Evolutionary conservation across 2,113 vertebrate genomes (phyloP).

Genomic region (Heterocephalus glaber): DNA sequence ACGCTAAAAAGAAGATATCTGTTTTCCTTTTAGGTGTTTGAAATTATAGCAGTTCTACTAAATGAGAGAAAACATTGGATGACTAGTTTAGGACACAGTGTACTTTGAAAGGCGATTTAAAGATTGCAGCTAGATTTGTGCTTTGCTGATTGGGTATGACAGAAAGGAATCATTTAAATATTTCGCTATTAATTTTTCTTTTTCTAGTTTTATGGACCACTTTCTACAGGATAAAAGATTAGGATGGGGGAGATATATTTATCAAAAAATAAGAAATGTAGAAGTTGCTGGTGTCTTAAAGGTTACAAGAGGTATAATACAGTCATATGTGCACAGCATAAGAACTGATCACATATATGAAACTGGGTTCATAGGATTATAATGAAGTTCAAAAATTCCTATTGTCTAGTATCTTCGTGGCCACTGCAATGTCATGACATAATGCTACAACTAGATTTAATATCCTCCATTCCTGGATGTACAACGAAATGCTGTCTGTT

Average conservation of each 20-base stretch:
- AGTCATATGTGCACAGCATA: neutral
- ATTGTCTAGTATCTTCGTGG: neutral
- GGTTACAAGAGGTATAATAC: too few relatives aligned
- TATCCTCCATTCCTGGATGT: neutral
- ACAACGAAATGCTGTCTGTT: neutral
- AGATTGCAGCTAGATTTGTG: neutral
- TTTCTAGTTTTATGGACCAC: neutral
- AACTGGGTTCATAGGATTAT: neutral
- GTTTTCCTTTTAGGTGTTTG: neutral
- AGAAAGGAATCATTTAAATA: neutral
- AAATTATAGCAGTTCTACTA: neutral
- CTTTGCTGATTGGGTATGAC: neutral
- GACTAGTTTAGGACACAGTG: too few relatives aligned
- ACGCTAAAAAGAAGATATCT: neutral
- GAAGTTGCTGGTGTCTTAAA: neutral
- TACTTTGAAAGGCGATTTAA: neutral
- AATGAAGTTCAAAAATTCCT: neutral
- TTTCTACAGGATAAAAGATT: neutral
- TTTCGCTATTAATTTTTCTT: neutral
- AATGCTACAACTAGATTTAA: neutral
- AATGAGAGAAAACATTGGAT: too few relatives aligned
- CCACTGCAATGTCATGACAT: too few relatives aligned
- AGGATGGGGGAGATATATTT: neutral
- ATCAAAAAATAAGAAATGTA: neutral
- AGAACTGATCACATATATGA: too few relatives aligned